Base-by-base conservation (phyloP, 2,113 vertebrate genomes). In the Phainopepla nitens region DNA sequence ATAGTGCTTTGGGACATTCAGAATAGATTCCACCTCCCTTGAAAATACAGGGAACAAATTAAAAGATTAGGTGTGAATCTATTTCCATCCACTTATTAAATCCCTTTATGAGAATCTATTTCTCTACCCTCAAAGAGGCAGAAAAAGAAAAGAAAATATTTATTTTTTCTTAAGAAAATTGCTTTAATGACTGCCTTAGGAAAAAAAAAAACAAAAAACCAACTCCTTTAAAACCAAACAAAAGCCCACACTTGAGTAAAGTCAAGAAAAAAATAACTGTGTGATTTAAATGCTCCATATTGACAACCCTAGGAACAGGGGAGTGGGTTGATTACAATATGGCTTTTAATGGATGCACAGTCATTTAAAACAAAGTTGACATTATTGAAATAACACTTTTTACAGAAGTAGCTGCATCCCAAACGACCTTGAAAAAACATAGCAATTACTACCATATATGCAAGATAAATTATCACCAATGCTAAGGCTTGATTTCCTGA, bases 271-370 rank as follows among this genome's bases (percentile, higher is more conserved):
- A 96, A 93, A 81, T 47, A 92, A 49, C 78, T 2, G 1, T 39
- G 51, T 21, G 57, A 91, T 93, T 95, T 89, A 93, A 94, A 82
- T 62, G 73, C 42, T 96, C 54, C 22, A 2, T 86, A 90, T 66
- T 85, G 89, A 82, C 84, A 91, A 44, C 39, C 44, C 44, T 39
- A 54, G 35, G 88, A 95, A 83, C 31, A 80, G 84, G 57, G 35
- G 58, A 93, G 92, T 88, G 85, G 92, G 93, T 12, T 97, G 87
- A 93, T 88, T 94, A 94, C 80, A 95, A 90, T 82, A 95, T 66
- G 82, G 93, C 72, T 96, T 82, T 88, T 94, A 95, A 85, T 58
- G 87, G 84, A 86, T 82, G 66, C 65, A 51, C 20, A 95, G 75
- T 39, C 76, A 82, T 90, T 87, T 88, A 54, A 91, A 91, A 75